Base-by-base conservation (phyloP, 2,888 invertebrate genomes). In the Pachycephus smyrnensis region DNA sequence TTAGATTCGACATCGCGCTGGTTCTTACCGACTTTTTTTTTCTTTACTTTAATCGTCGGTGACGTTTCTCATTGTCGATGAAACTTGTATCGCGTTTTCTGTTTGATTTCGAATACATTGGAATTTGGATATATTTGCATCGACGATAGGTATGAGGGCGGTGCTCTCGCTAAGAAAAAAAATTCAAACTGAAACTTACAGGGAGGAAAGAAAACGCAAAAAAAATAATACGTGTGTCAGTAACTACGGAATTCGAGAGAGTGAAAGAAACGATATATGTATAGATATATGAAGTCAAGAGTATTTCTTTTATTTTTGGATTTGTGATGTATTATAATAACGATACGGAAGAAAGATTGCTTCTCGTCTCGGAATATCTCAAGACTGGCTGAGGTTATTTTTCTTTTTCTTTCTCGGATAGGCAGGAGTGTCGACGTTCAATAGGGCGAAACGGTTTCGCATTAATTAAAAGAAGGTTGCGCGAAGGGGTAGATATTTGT, bases 401-500 rank as follows among this genome's bases (percentile, higher is more conserved):
- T 55, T 23, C 23, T 55, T 55, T 23, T 23, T 23, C 23, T 40
- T 23, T 55, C 55, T 23, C 9, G 23, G 2, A 55, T 2, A 55
- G 55, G 9, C 23, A 23, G 55, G 55, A 55, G 55, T 9, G 23
- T 23, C 23, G 23, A 55, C 55, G 68, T 12, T 30, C 23, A 33
- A 55, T 68, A 12, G 12, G 4, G 15, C 15, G 71, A 40, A 37
- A 12, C 15, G 32, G 15, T 33, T 69, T 55, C 9, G 23, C 35
- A 76, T 81, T 78, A 81, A 83, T 81, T 81, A 82, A 83, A 82
- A 83, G 69, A 79, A 77, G 77, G 74, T 68, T 32, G 37, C 74
- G 35, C 74, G 76, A 68, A 68, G 79, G 73, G 75, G 74, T 33
- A 73, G 35, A 33, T 3, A 33, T 33, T 33, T 33, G 3, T 33